Conservation (phyloP, 1,140 invertebrate species). For the Lordiphosa collinella region DNA sequence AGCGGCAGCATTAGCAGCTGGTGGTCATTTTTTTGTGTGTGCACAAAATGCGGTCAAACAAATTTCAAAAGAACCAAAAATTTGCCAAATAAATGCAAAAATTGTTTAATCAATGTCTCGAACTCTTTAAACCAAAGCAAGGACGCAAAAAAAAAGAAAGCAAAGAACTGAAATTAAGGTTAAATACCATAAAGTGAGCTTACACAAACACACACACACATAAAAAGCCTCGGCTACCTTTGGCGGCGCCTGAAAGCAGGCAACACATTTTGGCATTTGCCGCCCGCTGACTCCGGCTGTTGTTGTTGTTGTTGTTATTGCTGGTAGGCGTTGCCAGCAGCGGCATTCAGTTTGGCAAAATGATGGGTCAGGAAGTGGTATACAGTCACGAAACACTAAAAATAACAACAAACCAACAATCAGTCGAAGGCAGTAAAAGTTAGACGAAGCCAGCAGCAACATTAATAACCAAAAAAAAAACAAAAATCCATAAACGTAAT, state of each 20-base stretch:
- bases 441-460: conserved; percentile 27
- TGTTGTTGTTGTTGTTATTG: conserved; percentile 6
- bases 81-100: conserved; percentile 12
- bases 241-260: conserved; percentile 66
- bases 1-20: conserved; percentile 53
- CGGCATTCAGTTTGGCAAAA: conserved; percentile 71
- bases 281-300: conserved; percentile 21
- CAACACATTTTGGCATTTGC: conserved; percentile 73
- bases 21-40: conserved; percentile 66
- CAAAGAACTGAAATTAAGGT: conserved; percentile 74
- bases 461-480: conserved; percentile 65
- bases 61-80: conserved; percentile 43
- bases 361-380: conserved; percentile 70
- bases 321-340: conserved; percentile 61
- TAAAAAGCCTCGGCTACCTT: neutral
- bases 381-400: conserved; percentile 76
- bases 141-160: conserved; percentile 13
- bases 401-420: conserved; percentile 37
- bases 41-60: conserved; percentile 68
- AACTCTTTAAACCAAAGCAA: conserved; percentile 38
- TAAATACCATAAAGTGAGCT: conserved; percentile 74
- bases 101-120: conserved; percentile 72
- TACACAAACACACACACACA: conserved; percentile 13
- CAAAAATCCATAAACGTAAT: conserved; percentile 68
- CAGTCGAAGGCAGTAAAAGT: neutral